These are phyloP conservation scores for Microctonus brassicae DNA, from an alignment of 2,888 invertebrate genomes.

Conservation along the genomic window DNA sequence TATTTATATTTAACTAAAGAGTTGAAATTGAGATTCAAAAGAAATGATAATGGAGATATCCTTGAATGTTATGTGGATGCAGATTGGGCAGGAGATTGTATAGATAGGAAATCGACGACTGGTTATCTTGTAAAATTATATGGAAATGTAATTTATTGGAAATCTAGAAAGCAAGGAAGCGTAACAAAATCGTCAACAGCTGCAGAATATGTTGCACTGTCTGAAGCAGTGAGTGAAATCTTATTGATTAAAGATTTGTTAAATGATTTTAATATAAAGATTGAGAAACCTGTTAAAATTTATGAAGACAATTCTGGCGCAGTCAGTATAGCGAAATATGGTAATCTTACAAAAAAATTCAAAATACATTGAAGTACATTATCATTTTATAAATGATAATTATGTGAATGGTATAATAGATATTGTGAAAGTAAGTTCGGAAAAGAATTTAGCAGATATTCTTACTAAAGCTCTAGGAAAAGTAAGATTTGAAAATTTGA, in stretches of 20 bases:
- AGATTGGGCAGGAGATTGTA: neutral
- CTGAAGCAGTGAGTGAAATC: conserved; percentile 20
- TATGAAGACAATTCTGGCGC: too few species aligned
- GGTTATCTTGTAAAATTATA: neutral
- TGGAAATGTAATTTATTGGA: conserved; percentile 10
- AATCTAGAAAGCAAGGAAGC: neutral
- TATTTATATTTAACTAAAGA: too few species aligned
- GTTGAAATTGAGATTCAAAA: too few species aligned
- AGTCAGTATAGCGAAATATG: too few species aligned
- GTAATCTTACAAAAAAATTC: too few species aligned
- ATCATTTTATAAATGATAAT: too few species aligned
- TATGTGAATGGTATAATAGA: conserved; percentile 18
- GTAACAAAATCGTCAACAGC: neutral
- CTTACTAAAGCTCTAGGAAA: conserved; percentile 32
- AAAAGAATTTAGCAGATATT: conserved; percentile 33
- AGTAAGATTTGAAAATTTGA: conserved; percentile 17
- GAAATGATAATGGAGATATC: too few species aligned
- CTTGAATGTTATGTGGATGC: conserved; percentile 4
- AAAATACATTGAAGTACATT: too few species aligned
- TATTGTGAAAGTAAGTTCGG: conserved; percentile 28
- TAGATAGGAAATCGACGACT: conserved; percentile 1
- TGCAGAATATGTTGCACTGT: neutral
- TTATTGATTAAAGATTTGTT: neutral
- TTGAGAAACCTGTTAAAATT: too few species aligned
- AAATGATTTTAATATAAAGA: too few species aligned